These are phyloP conservation scores for Cistogaster globosa DNA, from an alignment of 2,888 invertebrate genomes.

Conservation along the genomic window DNA sequence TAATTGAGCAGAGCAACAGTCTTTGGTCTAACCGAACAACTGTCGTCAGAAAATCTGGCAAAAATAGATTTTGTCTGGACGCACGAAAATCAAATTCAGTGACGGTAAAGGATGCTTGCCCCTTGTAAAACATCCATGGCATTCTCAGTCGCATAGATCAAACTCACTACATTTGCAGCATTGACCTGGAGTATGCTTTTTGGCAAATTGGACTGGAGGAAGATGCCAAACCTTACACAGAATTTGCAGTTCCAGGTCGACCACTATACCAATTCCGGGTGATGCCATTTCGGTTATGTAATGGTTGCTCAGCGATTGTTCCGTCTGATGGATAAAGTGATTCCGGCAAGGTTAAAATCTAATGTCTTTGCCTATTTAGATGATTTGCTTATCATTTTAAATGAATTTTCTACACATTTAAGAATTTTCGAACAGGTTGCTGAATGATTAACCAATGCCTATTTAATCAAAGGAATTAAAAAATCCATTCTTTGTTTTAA, in stretches of 20 bases:
- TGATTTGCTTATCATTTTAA: conserved; percentile 52
- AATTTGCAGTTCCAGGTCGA: conserved; percentile 42
- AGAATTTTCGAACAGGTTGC: conserved; percentile 38
- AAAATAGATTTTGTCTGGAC: conserved; percentile 75
- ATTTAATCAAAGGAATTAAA: conserved; percentile 30
- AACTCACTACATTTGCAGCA: conserved; percentile 46
- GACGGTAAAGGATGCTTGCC: conserved; percentile 40
- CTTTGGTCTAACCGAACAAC: not conserved
- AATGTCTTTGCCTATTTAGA: conserved; percentile 57
- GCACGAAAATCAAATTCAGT: conserved; percentile 74
- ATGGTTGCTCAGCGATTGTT: conserved; percentile 67
- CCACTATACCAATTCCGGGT: conserved; percentile 57
- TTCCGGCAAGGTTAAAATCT: conserved; percentile 33
- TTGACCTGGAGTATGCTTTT: conserved; percentile 48
- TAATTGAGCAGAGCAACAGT: conserved; percentile 9
- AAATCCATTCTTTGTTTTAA: too few species aligned
- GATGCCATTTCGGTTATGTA: conserved; percentile 64
- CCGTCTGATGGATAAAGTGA: conserved; percentile 65
- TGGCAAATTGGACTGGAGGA: conserved; percentile 67
- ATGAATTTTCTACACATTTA: conserved; percentile 52
- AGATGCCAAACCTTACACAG: conserved; percentile 34
- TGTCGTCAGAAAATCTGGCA: conserved; percentile 35
- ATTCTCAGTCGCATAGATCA: conserved; percentile 43
- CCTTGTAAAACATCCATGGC: conserved; percentile 38
- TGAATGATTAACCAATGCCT: conserved; percentile 39